Evolutionary conservation across 1,140 invertebrate genomes (phyloP), one percentile per base, ranked within the genome.

Genomic region (Achatina immaculata): DNA sequence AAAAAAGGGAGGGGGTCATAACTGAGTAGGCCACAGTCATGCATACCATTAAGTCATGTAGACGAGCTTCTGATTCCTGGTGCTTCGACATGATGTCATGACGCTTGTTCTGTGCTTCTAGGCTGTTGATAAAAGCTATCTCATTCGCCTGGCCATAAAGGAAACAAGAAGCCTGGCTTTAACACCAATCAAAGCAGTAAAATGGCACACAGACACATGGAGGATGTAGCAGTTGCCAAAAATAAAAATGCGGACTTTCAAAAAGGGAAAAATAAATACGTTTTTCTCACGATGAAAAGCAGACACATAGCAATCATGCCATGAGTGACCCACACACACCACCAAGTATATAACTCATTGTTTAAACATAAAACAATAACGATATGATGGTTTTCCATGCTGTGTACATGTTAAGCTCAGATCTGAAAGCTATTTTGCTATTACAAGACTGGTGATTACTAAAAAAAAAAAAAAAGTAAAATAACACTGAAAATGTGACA

Each of bases 101-200:
- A 6, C 96, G 92, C 86, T 98, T 96, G 90, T 99, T 98, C 91
- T 98, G 96, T 1, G 97, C 97, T 89, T 99, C 96, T 2, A 99
- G 91, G 87, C 96, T 96, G 91, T 99, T 99, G 76, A 99, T 99
- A 90, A 99, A 99, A 42, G 97, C 97, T 81, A 99, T 99, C 93
- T 99, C 98, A 86, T 97, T 96, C 0, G 97, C 93, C 91, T 92
- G 82, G 48, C 83, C 86, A 76, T 45, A 75, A 80, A 80, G 42
- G 28, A 62, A 79, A 69, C 28, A 81, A 68, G 31, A 45, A 66
- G 48, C 65, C 40, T 43, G 55, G 42, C 48, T 73, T 68, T 62
- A 78, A 71, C 51, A 58, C 73, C 42, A 51, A 48, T 73, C 72
- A 81, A 78, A 78, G 66, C 75, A 78, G 78, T 40, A 69, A 65